A percentile compares a stretch with the other conserved stretches of the same genome.
Evolutionary conservation across 2,888 invertebrate species (phyloP).

Genomic region (Gryllus longicercus): DNA sequence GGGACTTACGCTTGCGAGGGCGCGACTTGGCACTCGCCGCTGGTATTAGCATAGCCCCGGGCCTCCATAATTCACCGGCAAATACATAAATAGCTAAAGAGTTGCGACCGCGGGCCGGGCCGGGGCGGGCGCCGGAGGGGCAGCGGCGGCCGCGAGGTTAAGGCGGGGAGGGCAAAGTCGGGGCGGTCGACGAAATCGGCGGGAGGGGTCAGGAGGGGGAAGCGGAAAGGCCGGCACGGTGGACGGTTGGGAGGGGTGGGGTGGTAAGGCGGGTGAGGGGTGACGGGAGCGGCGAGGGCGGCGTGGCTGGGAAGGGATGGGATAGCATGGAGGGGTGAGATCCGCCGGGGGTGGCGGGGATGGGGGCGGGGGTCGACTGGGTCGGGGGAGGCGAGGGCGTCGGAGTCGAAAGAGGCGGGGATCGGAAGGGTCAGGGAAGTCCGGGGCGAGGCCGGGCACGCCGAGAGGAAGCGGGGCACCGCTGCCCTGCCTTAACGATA

Average conservation of each 20-base stretch:
- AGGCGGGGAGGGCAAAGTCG: not conserved
- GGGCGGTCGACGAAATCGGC: not conserved
- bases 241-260: not conserved
- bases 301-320: not conserved
- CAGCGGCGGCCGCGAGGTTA: not conserved
- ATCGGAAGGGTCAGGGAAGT: not conserved
- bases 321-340: no score
- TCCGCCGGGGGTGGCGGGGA: not conserved
- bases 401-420: not conserved
- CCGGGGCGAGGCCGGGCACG: not conserved
- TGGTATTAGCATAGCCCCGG: not conserved
- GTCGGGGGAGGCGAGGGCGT: not conserved
- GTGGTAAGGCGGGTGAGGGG: not conserved
- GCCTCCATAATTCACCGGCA: constrained; percentile 8
- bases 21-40: constrained; percentile 8
- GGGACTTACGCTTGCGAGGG: not conserved
- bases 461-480: not conserved
- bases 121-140: not conserved
- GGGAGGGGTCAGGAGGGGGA: no score
- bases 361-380: not conserved
- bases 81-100: constrained; percentile 17
- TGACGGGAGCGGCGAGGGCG: not conserved
- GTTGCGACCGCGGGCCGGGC: not conserved
- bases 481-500: not conserved
- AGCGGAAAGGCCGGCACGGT: not conserved